A percentile compares a stretch with the other conserved stretches of the same genome.
Evolutionary conservation across 2,888 invertebrate species (phyloP).

Genomic region (Mythimna impura): DNA sequence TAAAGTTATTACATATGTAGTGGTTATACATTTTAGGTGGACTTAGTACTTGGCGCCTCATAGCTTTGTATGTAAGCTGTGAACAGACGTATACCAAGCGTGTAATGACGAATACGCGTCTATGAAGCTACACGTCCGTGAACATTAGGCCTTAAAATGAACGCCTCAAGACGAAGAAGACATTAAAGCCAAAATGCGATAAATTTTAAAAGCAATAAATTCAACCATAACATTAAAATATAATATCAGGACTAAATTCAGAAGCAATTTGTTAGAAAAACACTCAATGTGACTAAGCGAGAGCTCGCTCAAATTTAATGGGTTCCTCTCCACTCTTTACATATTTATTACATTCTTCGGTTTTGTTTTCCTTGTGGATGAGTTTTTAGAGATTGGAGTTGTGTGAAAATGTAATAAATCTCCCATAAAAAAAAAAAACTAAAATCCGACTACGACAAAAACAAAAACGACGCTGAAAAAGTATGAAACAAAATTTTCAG

Average conservation of each 20-base stretch:
- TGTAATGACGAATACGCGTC: no score
- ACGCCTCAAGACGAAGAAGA: conserved; percentile 18
- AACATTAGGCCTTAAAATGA: conserved; percentile 11
- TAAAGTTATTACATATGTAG: no score
- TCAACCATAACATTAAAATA: conserved; percentile 48
- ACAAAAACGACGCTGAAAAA: no score
- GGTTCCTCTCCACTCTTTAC: conserved; percentile 35
- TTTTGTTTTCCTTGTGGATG: conserved; percentile 30
- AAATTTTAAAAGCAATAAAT: conserved; percentile 52
- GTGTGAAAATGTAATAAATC: no score
- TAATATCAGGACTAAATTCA: conserved; percentile 53
- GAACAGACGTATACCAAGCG: no score
- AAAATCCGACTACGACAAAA: no score
- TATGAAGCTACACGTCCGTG: no score
- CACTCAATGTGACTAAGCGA: conserved; percentile 53
- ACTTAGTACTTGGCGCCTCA: no score
- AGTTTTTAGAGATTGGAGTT: background rate
- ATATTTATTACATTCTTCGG: conserved; percentile 58
- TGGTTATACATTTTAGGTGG: no score
- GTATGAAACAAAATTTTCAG: no score
- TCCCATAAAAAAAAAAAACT: no score
- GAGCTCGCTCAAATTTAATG: conserved; percentile 58
- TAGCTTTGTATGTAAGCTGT: no score
- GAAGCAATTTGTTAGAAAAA: conserved; percentile 63
- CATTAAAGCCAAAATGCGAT: conserved; percentile 32